Conservation (phyloP, 2,113 vertebrate species). For the Rhea americana region DNA sequence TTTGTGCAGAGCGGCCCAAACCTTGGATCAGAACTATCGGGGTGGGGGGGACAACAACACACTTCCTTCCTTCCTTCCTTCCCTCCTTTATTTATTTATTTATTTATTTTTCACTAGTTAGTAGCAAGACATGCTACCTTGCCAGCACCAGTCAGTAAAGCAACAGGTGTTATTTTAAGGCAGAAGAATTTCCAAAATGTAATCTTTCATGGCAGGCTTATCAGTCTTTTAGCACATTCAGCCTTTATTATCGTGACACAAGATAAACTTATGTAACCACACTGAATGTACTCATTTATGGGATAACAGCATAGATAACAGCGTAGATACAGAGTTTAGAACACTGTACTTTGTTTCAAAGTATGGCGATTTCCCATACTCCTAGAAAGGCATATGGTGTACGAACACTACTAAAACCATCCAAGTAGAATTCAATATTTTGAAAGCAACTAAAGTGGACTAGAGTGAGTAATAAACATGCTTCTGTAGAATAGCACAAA, state of each 20-base stretch:
- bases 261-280: conserved; percentile 44
- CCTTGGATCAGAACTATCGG: not conserved
- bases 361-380: conserved; percentile 41
- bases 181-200: not conserved
- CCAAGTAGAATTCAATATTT: conserved; percentile 51
- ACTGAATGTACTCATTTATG: not conserved
- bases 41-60: too few species aligned
- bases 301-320: conserved; percentile 42
- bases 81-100: too few species aligned
- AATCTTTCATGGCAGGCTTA: conserved; percentile 47
- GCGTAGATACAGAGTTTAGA: not conserved
- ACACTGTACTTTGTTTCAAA: conserved; percentile 33
- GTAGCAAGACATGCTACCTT: not conserved
- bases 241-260: conserved; percentile 30
- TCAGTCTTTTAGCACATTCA: conserved; percentile 41
- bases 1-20: not conserved
- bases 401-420: conserved; percentile 25
- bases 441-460: conserved; percentile 40
- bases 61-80: too few species aligned
- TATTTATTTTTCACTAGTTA: not conserved
- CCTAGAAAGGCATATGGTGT: not conserved
- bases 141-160: not conserved
- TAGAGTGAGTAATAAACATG: not conserved
- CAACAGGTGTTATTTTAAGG: conserved; percentile 45
- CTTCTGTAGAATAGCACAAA: conserved; percentile 1